Percentiles rank a stretch among this genome's conserved stretches.
Evolutionary conservation across 2,888 invertebrate genomes (phyloP).

Genomic region (Drosophila imparisetae): DNA sequence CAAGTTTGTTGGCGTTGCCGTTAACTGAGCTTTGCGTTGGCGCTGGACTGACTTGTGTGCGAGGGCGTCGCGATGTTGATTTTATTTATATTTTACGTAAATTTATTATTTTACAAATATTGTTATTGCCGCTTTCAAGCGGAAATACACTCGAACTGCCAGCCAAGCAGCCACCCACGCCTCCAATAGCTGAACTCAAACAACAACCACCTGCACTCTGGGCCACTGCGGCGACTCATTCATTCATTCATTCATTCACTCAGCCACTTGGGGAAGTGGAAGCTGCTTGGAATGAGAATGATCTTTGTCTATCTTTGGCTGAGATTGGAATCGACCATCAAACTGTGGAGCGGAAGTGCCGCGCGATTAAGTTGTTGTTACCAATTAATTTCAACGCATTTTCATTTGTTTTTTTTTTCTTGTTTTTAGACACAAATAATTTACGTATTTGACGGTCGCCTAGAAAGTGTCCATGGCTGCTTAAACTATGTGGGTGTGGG

Average conservation of each 20-base stretch:
- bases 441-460: conserved; percentile 61
- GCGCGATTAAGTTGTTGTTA: conserved; percentile 70
- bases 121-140: conserved; percentile 77
- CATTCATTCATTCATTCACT: conserved; percentile 40
- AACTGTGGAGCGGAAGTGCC: conserved; percentile 68
- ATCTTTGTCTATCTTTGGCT: conserved; percentile 42
- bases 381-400: conserved; percentile 60
- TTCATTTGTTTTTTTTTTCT: conserved; percentile 35
- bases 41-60: conserved; percentile 33
- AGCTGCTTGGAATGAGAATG: conserved; percentile 49
- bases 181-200: conserved; percentile 34
- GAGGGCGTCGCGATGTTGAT: conserved; percentile 67
- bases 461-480: conserved; percentile 40
- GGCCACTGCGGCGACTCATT: conserved; percentile 46
- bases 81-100: conserved; percentile 76
- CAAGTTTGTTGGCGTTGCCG: conserved; percentile 58
- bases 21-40: conserved; percentile 53
- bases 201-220: conserved; percentile 67
- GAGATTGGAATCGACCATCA: conserved; percentile 42
- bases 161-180: conserved; percentile 56
- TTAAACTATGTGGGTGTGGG: conserved; percentile 29
- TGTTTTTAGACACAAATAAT: conserved; percentile 44
- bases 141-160: conserved; percentile 75
- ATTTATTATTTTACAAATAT: conserved; percentile 79
- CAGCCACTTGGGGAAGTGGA: conserved; percentile 63